Percentiles rank a stretch among this genome's conserved stretches.
These are phyloP conservation scores for Pluvialis apricaria DNA, from an alignment of 2,113 vertebrate genomes.

Conservation along the genomic window DNA sequence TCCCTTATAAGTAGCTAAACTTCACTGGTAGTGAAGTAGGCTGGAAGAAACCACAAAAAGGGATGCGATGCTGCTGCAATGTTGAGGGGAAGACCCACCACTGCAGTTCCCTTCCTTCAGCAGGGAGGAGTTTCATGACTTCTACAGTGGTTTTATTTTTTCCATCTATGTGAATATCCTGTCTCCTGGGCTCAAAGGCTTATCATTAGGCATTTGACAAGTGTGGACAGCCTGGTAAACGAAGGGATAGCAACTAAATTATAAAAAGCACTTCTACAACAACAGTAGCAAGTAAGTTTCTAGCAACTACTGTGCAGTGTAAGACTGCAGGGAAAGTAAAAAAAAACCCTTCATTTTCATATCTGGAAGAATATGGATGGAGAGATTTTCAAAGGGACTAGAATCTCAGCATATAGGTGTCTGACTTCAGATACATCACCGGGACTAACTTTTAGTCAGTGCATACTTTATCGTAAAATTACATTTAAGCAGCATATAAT, in stretches of 20 bases:
- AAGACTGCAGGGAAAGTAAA: not conserved
- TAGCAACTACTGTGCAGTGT: not conserved
- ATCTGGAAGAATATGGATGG: not conserved
- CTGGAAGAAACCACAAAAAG: not conserved
- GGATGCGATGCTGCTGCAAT: not conserved
- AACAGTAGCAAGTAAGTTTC: not conserved
- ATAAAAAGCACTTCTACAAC: not conserved
- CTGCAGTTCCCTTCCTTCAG: not conserved
- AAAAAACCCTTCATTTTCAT: not conserved
- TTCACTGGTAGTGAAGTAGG: not conserved
- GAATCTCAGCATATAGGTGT: not conserved
- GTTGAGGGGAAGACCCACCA: not conserved
- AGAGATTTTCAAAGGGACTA: not conserved
- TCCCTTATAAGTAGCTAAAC: not conserved
- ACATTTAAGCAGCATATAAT: not conserved
- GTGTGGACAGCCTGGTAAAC: not conserved
- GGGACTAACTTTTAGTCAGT: not conserved
- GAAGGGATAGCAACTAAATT: not conserved
- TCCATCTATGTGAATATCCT: rapidly evolving
- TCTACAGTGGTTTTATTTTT: not conserved
- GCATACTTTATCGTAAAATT: not conserved
- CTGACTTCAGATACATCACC: not conserved
- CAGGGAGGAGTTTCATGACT: not conserved
- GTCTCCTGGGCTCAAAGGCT: not conserved
- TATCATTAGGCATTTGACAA: not conserved